Base-by-base conservation (phyloP, 2,888 invertebrate species). In the Cyclophora albipunctata region DNA sequence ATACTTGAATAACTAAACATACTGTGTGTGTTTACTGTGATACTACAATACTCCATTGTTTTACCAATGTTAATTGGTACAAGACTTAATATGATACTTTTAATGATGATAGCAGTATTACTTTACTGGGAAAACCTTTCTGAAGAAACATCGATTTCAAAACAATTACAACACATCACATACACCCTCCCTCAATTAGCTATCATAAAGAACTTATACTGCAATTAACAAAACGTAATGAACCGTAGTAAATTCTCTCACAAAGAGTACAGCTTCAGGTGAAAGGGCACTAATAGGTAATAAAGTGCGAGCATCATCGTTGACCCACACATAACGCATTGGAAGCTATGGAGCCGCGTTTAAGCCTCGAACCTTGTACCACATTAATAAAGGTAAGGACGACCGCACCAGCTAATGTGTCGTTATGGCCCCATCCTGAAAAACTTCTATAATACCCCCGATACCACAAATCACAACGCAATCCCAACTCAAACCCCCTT, bases 351-450 rank as follows among this genome's bases (percentile, higher is more conserved):
- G 47, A 53, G 45, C 59, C 53, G 52, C 52, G 64, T 63, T 62
- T 73, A 73, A 83, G 79, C 77, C 75, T 73, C 67, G 74, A 79
- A 71, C 76, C 80, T 73, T 84, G 84, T 83, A 79, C 74, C 78
- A 69, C 81, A 84, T 84, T 84, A 82, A 82, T 84, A 84, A 83
- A 85, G 82, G 84, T 84, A 82, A 84, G 78, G 75, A 79, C 74
- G 76, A 73, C 76, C 75, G 72, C 79, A 79, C 77, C 78, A 71
- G 73, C 80, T 85, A 86, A 86, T 86, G 84, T 84, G 80, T 75
- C 79, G 81, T 86, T 84, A 86, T 78, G 78, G 73, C 74, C 78
- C 76, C 76, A 71, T 75, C 75, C 84, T 78, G 80, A 82, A 84
- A 84, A 84, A 84, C 80, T 81, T 81, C 72, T 76, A 75, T 71